Percentiles rank a stretch among this genome's conserved stretches.
These are phyloP conservation scores for Lasaia peninsularis DNA, from an alignment of 1,140 invertebrate species.

Conservation along the genomic window DNA sequence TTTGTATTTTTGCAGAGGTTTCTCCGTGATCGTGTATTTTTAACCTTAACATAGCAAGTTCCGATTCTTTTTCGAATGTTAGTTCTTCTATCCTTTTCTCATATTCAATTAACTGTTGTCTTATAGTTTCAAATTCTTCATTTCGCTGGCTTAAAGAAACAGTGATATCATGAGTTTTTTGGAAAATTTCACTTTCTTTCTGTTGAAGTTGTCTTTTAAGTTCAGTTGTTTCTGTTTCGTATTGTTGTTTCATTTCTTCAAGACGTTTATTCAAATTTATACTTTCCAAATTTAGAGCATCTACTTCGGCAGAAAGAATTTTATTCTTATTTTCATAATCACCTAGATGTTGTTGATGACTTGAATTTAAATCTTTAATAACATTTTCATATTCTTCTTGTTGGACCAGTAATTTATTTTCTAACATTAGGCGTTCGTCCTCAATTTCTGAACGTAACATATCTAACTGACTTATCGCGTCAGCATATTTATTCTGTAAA, in stretches of 20 bases:
- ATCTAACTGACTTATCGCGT: conserved; percentile 65
- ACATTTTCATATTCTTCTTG: conserved; percentile 67
- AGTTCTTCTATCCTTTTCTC: conserved; percentile 71
- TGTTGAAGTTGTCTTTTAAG: conserved; percentile 49
- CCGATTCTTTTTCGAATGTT: conserved; percentile 74
- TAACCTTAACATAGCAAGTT: conserved; percentile 63
- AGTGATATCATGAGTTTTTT: conserved; percentile 60
- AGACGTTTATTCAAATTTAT: conserved; percentile 38
- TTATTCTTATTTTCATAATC: conserved; percentile 35
- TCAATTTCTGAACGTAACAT: conserved; percentile 64
- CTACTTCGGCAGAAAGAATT: conserved; percentile 45
- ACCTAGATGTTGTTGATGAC: conserved; percentile 38
- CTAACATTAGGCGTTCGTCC: conserved; percentile 63
- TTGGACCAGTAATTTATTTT: conserved; percentile 65
- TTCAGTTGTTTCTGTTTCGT: conserved; percentile 42
- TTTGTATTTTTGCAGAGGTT: conserved; percentile 43
- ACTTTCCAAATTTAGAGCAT: conserved; percentile 43
- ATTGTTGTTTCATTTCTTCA: conserved; percentile 29
- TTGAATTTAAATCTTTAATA: conserved; percentile 42
- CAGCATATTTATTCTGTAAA: conserved; percentile 52
- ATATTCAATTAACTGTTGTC: conserved; percentile 61
- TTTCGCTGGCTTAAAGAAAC: conserved; percentile 51
- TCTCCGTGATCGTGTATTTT: conserved; percentile 66
- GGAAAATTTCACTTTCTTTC: conserved; percentile 65
- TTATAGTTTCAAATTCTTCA: conserved; percentile 66